Conservation (phyloP, 2,888 invertebrate species). For the Acleris cristana region DNA sequence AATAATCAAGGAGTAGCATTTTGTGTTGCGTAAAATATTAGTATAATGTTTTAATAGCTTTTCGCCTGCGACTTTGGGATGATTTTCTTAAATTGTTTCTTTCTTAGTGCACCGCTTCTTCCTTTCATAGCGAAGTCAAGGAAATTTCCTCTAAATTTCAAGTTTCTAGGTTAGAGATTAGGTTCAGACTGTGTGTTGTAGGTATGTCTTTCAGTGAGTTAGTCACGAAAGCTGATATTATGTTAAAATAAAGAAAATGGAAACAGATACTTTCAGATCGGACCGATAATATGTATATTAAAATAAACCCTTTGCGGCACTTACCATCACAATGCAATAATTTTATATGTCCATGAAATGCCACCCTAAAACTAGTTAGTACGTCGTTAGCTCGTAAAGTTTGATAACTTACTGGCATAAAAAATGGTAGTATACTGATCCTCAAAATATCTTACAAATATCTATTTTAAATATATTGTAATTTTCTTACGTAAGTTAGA, state of each 20-base stretch:
- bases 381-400: constrained; percentile 54
- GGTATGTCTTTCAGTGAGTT: too few species aligned
- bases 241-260: too few species aligned
- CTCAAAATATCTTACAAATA: too few species aligned
- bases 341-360: constrained; percentile 47
- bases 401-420: constrained; percentile 55
- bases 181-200: too few species aligned
- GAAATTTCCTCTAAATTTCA: background rate
- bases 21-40: background rate
- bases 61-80: too few species aligned
- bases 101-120: background rate
- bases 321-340: constrained; percentile 20
- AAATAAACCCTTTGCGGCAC: constrained; percentile 4
- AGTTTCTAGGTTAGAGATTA: background rate
- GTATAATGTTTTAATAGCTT: too few species aligned
- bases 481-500: too few species aligned
- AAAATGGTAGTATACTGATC: constrained; percentile 36
- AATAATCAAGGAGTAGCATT: constrained; percentile 24
- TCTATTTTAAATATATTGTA: too few species aligned
- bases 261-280: too few species aligned
- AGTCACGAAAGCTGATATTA: too few species aligned
- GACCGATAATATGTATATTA: background rate
- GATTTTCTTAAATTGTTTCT: background rate
- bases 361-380: constrained; percentile 54
- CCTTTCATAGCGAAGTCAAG: too few species aligned